These are phyloP conservation scores for Thyatira batis DNA, from an alignment of 2,888 invertebrate species.

Conservation along the genomic window DNA sequence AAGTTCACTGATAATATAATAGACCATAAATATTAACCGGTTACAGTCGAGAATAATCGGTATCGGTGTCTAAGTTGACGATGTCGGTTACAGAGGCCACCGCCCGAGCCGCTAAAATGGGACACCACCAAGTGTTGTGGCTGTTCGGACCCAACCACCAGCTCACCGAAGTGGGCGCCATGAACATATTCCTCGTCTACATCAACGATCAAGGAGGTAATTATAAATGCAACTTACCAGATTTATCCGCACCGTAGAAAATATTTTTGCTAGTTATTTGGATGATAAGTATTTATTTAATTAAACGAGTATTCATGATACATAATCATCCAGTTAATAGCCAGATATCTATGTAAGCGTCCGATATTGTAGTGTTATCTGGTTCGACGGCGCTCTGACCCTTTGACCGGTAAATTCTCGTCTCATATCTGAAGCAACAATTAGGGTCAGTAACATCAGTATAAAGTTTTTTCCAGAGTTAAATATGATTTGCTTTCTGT, in stretches of 20 bases:
- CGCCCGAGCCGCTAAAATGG: conserved; percentile 87
- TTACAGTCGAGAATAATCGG: not conserved
- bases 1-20: not conserved
- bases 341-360: conserved; percentile 49
- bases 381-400: conserved; percentile 53
- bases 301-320: not conserved
- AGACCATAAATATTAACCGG: not conserved
- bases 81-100: conserved; percentile 82
- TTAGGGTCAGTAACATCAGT: conserved; percentile 66
- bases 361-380: conserved; percentile 62
- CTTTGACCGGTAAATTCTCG: conserved; percentile 71
- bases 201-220: conserved; percentile 95
- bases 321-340: conserved; percentile 36
- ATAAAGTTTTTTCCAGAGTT: conserved; percentile 23
- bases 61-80: not conserved
- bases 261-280: not conserved
- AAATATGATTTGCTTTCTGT: conserved; percentile 6
- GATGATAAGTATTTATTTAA: not conserved
- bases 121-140: conserved; percentile 98
- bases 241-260: not conserved
- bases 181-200: conserved; percentile 97
- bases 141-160: conserved; percentile 96
- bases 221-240: conserved; percentile 18
- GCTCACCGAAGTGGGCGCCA: conserved; percentile 98
- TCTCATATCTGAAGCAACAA: conserved; percentile 69